Conservation (phyloP, 1,140 invertebrate genomes). For the Rhynchophorus ferrugineus region DNA sequence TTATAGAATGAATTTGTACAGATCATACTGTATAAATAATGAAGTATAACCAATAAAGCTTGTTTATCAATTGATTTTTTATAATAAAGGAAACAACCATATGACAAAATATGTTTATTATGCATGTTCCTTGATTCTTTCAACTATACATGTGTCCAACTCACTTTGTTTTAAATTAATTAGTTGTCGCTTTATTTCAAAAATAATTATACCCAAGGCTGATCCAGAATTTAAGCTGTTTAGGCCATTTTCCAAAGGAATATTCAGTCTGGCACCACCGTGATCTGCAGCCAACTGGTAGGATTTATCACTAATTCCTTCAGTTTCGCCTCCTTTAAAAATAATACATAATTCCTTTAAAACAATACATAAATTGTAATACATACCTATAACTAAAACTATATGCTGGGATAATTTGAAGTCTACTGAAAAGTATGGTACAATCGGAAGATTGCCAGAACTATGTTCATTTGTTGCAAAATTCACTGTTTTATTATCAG, state of each 20-base stretch:
- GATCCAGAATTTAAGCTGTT: constrained; percentile 82
- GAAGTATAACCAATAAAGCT: too few relatives aligned
- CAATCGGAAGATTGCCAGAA: constrained; percentile 42
- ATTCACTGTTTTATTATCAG: constrained; percentile 55
- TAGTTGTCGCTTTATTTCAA: constrained; percentile 74
- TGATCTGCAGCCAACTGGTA: constrained; percentile 48
- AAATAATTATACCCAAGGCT: constrained; percentile 73
- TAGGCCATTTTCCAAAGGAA: constrained; percentile 68
- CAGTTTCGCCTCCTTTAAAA: constrained; percentile 66
- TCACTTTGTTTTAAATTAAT: too few relatives aligned
- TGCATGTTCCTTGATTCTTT: too few relatives aligned
- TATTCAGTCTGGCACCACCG: constrained; percentile 59
- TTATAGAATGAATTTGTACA: constrained; percentile 33
- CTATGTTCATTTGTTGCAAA: constrained; percentile 21
- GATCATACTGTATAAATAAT: too few relatives aligned
- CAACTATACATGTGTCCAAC: too few relatives aligned
- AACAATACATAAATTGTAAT: not conserved
- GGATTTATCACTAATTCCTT: constrained; percentile 65
- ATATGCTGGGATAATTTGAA: constrained; percentile 47
- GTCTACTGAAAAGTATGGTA: constrained; percentile 57
- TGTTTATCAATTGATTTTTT: too few relatives aligned
- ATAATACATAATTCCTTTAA: constrained; percentile 39
- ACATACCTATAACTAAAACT: constrained; percentile 54
- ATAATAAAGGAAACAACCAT: too few relatives aligned
- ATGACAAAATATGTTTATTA: too few relatives aligned